Evolutionary conservation across 1,140 invertebrate species (phyloP), one percentile per base, ranked within the genome.

Genomic region (Trichonephila inaurata): DNA sequence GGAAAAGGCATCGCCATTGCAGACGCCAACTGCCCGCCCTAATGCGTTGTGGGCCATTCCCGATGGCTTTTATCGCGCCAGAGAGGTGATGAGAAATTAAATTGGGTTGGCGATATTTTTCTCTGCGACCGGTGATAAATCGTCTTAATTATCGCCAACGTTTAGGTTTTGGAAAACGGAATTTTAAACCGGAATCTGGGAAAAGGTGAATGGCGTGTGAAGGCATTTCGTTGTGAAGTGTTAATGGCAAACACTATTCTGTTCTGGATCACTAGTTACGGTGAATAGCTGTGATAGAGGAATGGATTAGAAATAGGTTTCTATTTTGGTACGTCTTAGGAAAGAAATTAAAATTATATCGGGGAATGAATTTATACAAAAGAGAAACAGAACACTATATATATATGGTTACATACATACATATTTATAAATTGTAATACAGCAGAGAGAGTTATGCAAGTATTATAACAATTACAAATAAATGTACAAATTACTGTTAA

Each of bases 101-200:
- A 83, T 83, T 83, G 81, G 81, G 21, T 83, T 83, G 81, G 81
- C 81, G 81, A 83, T 83, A 83, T 83, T 83, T 83, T 44, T 28
- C 69, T 24, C 69, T 24, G 69, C 24, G 69, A 72, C 69, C 6
- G 81, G 81, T 83, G 81, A 83, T 83, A 83, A 83, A 83, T 83
- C 44, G 81, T 83, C 81, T 83, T 83, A 83, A 83, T 83, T 83
- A 58, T 83, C 81, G 81, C 81, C 81, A 83, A 83, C 40, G 40
- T 51, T 83, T 83, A 51, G 33, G 40, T 58, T 58, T 83, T 44
- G 40, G 81, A 14, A 72, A 72, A 28, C 69, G 69, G 69, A 72
- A 72, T 72, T 72, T 72, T 72, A 72, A 72, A 72, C 69, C 69
- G 69, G 69, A 72, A 72, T n/a, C 14, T 24, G n/a, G 69, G 2